phyloP scores from a whole-genome alignment of 2,888 invertebrate genomes.

The Thecophora atra region DNA sequence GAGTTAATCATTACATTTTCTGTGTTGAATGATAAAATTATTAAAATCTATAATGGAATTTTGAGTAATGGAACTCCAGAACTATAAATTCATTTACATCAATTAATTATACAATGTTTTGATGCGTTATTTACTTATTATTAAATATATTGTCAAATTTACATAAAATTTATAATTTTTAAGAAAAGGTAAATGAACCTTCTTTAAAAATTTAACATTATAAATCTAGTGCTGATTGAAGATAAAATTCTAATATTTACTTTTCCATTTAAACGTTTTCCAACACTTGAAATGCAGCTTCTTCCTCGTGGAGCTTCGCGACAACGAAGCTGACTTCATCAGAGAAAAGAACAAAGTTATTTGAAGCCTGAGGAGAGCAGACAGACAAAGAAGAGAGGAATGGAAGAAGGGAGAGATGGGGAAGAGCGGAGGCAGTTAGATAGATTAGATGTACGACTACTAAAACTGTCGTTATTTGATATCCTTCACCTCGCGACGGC shows the following conservation, averaged over 20 bases:
- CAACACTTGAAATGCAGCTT: slow-evolving; percentile 29
- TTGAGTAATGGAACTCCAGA: too few relatives aligned
- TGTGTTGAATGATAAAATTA: too few relatives aligned
- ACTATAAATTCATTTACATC: too few relatives aligned
- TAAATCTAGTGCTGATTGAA: too few relatives aligned
- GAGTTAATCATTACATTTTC: too few relatives aligned
- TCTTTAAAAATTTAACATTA: too few relatives aligned
- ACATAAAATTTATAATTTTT: too few relatives aligned
- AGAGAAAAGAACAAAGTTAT: slow-evolving; percentile 12
- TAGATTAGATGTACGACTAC: slow-evolving; percentile 46
- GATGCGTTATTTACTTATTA: too few relatives aligned
- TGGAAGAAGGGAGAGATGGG: neutral
- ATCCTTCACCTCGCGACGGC: slow-evolving; percentile 34
- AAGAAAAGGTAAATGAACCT: too few relatives aligned
- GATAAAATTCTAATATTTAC: neutral
- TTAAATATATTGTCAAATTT: too few relatives aligned
- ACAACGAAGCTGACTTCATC: slow-evolving; percentile 20
- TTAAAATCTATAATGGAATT: too few relatives aligned
- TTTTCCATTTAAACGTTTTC: slow-evolving; percentile 1
- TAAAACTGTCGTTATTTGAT: slow-evolving; percentile 51
- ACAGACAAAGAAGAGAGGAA: neutral
- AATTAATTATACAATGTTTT: neutral
- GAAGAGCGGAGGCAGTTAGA: neutral
- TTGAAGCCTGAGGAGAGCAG: neutral
- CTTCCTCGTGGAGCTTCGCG: neutral